phyloP scores from a whole-genome alignment of 2,797 vertebrate species.

The Sphaeramia orbicularis region DNA sequence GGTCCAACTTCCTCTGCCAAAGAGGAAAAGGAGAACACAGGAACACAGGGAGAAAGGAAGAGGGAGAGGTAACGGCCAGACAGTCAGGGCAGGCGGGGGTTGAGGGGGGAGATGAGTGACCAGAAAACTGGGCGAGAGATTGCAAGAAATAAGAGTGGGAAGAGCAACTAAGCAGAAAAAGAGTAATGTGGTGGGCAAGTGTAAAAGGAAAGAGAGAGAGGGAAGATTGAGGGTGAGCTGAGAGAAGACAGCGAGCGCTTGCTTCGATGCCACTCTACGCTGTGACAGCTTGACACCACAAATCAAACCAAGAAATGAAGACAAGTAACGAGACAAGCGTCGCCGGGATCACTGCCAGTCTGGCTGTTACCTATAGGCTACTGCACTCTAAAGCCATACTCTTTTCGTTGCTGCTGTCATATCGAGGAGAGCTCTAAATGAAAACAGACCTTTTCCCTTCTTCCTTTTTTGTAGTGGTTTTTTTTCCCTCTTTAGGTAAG shows the following conservation, averaged over 20 bases:
- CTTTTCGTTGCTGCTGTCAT: slow-evolving; percentile 74
- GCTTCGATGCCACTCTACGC: slow-evolving; percentile 64
- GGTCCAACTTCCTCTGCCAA: slow-evolving; percentile 75
- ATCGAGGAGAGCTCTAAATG: slow-evolving; percentile 70
- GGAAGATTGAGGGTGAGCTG: slow-evolving; percentile 47
- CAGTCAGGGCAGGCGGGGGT: slow-evolving; percentile 6
- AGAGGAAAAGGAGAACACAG: slow-evolving; percentile 64
- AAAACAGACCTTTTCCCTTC: slow-evolving; percentile 69
- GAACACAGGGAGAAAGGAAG: slow-evolving; percentile 46
- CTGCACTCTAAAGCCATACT: slow-evolving; percentile 61
- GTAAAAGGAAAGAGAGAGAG: slow-evolving; percentile 38
- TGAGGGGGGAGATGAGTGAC: slow-evolving; percentile 41
- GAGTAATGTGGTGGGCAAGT: slow-evolving; percentile 24
- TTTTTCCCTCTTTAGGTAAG: slow-evolving; percentile 38
- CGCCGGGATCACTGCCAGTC: slow-evolving; percentile 74
- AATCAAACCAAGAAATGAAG: slow-evolving; percentile 81
- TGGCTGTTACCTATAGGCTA: slow-evolving; percentile 76
- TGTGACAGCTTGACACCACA: slow-evolving; percentile 80
- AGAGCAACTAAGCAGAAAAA: slow-evolving; percentile 53
- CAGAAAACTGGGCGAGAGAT: slow-evolving; percentile 42
- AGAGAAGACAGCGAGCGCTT: slow-evolving; percentile 50
- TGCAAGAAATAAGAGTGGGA: slow-evolving; percentile 37
- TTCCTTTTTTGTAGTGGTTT: slow-evolving; percentile 45
- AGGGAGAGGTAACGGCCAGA: no score
- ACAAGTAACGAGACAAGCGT: slow-evolving; percentile 76